Percentiles rank a stretch among this genome's conserved stretches.
These are phyloP conservation scores for Nomada hirtipes DNA, from an alignment of 2,888 invertebrate species.

Conservation along the genomic window DNA sequence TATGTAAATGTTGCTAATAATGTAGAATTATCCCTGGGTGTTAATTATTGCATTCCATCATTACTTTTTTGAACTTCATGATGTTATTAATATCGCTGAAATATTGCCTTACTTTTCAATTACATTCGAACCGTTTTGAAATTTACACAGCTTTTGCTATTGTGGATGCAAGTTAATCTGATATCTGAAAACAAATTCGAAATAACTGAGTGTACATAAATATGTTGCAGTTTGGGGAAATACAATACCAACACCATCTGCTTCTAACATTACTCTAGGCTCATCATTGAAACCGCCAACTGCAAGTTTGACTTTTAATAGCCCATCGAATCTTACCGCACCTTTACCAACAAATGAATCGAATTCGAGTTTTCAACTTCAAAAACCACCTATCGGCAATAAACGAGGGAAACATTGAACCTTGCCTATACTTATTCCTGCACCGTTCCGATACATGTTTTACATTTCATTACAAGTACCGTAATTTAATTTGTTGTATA, in stretches of 20 bases:
- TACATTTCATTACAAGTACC: conserved; percentile 21
- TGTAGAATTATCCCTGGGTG: not conserved
- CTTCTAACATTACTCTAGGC: conserved; percentile 75
- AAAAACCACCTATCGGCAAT: conserved; percentile 89
- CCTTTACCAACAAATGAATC: conserved; percentile 78
- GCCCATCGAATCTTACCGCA: conserved; percentile 80
- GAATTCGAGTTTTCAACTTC: conserved; percentile 87
- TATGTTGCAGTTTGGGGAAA: conserved; percentile 80
- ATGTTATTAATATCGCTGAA: conserved; percentile 1
- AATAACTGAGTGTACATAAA: conserved; percentile 49
- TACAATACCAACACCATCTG: conserved; percentile 75
- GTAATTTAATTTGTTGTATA: conserved; percentile 11
- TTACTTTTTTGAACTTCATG: conserved; percentile 16
- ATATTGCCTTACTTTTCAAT: conserved; percentile 14
- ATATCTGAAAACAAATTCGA: conserved; percentile 24
- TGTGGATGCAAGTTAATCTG: conserved; percentile 34
- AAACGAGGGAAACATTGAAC: conserved; percentile 89
- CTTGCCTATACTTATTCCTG: conserved; percentile 32
- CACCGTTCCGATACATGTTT: conserved; percentile 19
- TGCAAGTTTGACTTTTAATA: conserved; percentile 80
- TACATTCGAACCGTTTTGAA: conserved; percentile 8
- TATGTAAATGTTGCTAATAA: conserved; percentile 12
- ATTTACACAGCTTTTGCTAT: conserved; percentile 52
- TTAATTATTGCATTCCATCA: conserved; percentile 10
- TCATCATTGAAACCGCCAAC: conserved; percentile 82